Conservation (phyloP, 2,797 vertebrate species). For the Graptemys geographica region DNA sequence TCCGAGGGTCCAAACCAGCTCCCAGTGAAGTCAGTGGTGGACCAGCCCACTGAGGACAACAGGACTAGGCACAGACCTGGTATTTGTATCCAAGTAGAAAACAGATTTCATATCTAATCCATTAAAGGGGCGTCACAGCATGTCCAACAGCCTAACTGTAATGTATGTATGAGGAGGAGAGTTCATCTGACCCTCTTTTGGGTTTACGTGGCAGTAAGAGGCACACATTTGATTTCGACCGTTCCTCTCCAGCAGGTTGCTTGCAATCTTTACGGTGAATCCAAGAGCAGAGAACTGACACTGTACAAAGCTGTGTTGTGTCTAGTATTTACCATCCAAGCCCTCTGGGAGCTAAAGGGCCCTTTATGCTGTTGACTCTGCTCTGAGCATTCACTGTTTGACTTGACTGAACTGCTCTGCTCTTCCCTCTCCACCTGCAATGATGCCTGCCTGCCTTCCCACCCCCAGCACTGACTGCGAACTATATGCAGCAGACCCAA, state of each 20-base stretch:
- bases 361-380: conserved; percentile 63
- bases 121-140: background rate
- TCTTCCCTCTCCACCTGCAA: conserved; percentile 35
- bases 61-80: conserved; percentile 34
- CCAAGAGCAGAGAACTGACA: conserved; percentile 22
- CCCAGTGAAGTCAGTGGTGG: conserved; percentile 22
- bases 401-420: conserved; percentile 53
- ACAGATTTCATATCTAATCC: background rate
- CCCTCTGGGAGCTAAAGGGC: conserved; percentile 22
- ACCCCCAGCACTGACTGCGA: background rate
- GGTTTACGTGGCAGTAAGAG: conserved; percentile 19
- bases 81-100: conserved; percentile 52
- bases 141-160: conserved; percentile 21
- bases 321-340: conserved; percentile 47
- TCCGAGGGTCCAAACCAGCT: conserved; percentile 13
- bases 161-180: background rate
- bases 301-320: conserved; percentile 35
- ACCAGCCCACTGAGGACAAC: background rate
- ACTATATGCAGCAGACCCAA: conserved; percentile 27
- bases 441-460: conserved; percentile 49
- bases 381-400: conserved; percentile 48
- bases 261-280: conserved; percentile 40
- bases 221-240: conserved; percentile 53
- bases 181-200: background rate
- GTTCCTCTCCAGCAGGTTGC: background rate